phyloP scores from a whole-genome alignment of 2,888 invertebrate genomes.

The Orgyia antiqua region DNA sequence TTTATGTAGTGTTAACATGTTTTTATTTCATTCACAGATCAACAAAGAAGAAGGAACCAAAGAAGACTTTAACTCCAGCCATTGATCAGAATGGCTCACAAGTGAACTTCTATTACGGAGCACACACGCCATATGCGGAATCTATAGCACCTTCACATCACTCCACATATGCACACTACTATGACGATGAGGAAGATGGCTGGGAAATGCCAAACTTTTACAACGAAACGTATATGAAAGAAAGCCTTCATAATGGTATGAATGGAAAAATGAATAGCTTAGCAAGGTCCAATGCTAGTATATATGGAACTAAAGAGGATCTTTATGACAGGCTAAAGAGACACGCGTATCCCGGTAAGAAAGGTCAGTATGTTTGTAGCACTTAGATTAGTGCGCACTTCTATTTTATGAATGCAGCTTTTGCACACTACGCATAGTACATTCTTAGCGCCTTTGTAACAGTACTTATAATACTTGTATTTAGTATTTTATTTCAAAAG shows the following conservation, averaged over 20 bases:
- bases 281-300: slow-evolving; percentile 94
- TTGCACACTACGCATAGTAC: slow-evolving; percentile 19
- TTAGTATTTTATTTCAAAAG: background rate
- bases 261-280: slow-evolving; percentile 94
- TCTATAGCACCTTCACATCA: slow-evolving; percentile 97
- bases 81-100: slow-evolving; percentile 95
- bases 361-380: slow-evolving; percentile 84
- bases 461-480: no score
- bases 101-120: slow-evolving; percentile 97
- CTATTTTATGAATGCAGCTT: slow-evolving; percentile 36
- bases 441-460: slow-evolving; percentile 4
- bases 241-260: slow-evolving; percentile 91
- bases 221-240: slow-evolving; percentile 97
- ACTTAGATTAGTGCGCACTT: slow-evolving; percentile 62
- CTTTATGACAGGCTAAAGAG: slow-evolving; percentile 96
- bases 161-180: slow-evolving; percentile 96
- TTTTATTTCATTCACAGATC: slow-evolving; percentile 71
- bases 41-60: slow-evolving; percentile 92
- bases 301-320: slow-evolving; percentile 97
- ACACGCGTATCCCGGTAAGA: slow-evolving; percentile 95
- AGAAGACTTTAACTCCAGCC: slow-evolving; percentile 92
- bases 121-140: slow-evolving; percentile 95
- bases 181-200: slow-evolving; percentile 96
- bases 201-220: slow-evolving; percentile 99
- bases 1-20: no score